Conservation (phyloP, 2,888 invertebrate species). For the Netelia inedita region DNA sequence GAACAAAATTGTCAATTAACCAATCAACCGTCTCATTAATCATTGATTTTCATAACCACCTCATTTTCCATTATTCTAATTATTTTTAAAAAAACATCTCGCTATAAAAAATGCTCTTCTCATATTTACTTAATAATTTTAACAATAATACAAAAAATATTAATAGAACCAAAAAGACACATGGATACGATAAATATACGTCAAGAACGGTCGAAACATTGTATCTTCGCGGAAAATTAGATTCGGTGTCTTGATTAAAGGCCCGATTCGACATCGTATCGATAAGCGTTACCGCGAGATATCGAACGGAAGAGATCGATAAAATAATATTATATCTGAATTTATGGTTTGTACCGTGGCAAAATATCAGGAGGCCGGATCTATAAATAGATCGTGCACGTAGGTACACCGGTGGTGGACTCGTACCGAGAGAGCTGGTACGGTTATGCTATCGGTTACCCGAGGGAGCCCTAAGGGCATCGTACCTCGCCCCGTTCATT, state of each 20-base stretch:
- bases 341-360: slow-evolving; percentile 36
- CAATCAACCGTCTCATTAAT: too few relatives aligned
- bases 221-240: too few relatives aligned
- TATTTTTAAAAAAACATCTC: too few relatives aligned
- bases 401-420: slow-evolving; percentile 23
- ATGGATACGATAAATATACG: too few relatives aligned
- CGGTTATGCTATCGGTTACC: slow-evolving; percentile 66
- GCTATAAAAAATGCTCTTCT: too few relatives aligned
- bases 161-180: too few relatives aligned
- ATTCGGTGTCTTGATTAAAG: background rate
- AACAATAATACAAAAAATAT: too few relatives aligned
- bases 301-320: slow-evolving; percentile 55
- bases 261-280: slow-evolving; percentile 20
- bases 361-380: slow-evolving; percentile 44
- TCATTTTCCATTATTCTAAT: too few relatives aligned
- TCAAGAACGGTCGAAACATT: too few relatives aligned
- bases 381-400: slow-evolving; percentile 63
- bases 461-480: slow-evolving; percentile 65
- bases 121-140: too few relatives aligned
- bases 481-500: slow-evolving; percentile 51
- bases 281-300: slow-evolving; percentile 27
- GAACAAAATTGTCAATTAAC: background rate
- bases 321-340: slow-evolving; percentile 58
- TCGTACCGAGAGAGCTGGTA: slow-evolving; percentile 24
- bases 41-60: too few relatives aligned